Evolutionary conservation across 2,113 vertebrate species (phyloP), one percentile per base, ranked within the genome.

Genomic region (Trinectes maculatus): DNA sequence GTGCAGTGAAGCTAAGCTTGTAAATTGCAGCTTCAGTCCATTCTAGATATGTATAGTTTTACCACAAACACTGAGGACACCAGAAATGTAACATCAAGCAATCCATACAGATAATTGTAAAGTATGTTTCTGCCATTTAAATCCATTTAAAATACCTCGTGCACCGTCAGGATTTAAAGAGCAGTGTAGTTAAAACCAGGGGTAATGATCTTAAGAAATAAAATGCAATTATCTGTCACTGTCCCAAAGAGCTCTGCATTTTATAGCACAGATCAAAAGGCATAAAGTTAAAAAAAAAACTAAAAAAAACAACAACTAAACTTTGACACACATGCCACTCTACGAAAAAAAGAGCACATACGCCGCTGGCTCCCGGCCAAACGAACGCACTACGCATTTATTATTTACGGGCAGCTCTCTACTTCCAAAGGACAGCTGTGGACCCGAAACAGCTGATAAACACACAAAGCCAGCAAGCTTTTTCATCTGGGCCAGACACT

Each of bases 381-480:
- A 70, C 67, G 81, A 89, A 84, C 71, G 82, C 85, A 76, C 89
- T 77, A 75, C 80, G 75, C 80, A 78, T 90, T 90, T 89, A 87
- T 92, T 90, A 92, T 89, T 87, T 89, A 89, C 83, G 82, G 84
- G 85, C 80, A 84, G 83, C 78, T 82, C 82, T 87, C 64, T 10
- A 77, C 84, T 82, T 88, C 69, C 86, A 87, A 89, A 86, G 90
- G 91, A 89, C 92, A 93, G 91, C 91, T 92, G 92, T 89, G 87
- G 80, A 82, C 80, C 79, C 79, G 72, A 90, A 90, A 91, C 91
- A 91, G 91, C 92, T 92, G 91, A 93, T 90, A 92, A 88, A 91
- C 91, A 92, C 85, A 85, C 85, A 87, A 80, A 56, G 75, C 59
- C 24, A 82, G 74, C 82, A 25, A 85, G 89, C 92, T 91, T 89